Conservation (phyloP, 2,113 vertebrate species). For the Ctenodactylus gundi region DNA sequence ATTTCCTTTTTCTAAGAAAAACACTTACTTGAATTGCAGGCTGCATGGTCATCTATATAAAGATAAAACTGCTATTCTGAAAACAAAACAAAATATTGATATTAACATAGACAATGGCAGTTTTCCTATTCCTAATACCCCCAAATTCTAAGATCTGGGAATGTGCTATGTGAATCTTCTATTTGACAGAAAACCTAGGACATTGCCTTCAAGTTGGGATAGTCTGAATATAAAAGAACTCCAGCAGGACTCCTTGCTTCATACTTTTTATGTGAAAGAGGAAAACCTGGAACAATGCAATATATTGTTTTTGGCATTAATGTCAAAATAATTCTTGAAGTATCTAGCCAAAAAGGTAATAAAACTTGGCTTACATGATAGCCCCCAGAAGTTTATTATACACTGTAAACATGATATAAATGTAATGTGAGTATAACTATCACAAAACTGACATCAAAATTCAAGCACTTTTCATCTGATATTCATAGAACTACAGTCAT, state of each 20-base stretch:
- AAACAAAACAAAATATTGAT: constrained; percentile 65
- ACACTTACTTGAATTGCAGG: constrained; percentile 85
- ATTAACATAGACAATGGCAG: background rate
- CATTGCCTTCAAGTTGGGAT: background rate
- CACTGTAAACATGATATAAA: background rate
- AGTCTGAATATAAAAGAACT: background rate
- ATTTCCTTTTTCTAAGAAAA: background rate
- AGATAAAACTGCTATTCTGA: constrained; percentile 69
- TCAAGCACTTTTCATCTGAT: background rate
- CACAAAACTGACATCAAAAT: background rate
- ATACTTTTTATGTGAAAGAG: constrained; percentile 6
- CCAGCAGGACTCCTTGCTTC: background rate
- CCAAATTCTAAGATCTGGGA: background rate
- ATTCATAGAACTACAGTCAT: background rate
- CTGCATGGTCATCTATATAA: constrained; percentile 81
- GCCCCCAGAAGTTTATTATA: background rate
- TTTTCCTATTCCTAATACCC: background rate
- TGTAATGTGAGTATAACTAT: background rate
- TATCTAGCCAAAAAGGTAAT: background rate
- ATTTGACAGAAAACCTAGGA: background rate
- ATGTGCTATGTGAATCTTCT: background rate
- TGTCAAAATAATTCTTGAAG: constrained; percentile 17
- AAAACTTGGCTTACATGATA: background rate
- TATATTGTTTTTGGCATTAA: background rate
- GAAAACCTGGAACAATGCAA: constrained; percentile 7